Evolutionary conservation across 2,888 invertebrate species (phyloP).

Genomic region (Strigamia maritima): DNA sequence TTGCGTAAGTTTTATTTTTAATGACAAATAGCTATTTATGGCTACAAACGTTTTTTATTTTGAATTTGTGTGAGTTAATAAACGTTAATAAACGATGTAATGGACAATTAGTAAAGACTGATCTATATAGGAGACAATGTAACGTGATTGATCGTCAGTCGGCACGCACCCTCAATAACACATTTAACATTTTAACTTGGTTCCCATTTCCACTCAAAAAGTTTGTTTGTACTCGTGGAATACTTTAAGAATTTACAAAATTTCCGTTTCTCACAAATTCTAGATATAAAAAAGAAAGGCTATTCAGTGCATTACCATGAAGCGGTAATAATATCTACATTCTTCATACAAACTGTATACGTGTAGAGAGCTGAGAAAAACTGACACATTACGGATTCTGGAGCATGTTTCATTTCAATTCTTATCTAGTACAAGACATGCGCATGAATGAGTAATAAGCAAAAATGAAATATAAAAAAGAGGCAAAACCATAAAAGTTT

Average conservation of each 20-base stretch:
- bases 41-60: too few relatives aligned
- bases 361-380: neutral
- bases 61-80: too few relatives aligned
- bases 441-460: neutral
- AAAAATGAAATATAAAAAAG: neutral
- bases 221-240: too few relatives aligned
- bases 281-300: neutral
- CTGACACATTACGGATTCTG: slow-evolving; percentile 2
- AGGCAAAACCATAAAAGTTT: neutral
- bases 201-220: too few relatives aligned
- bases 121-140: too few relatives aligned
- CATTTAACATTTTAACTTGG: too few relatives aligned
- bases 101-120: too few relatives aligned
- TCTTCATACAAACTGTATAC: neutral
- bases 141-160: too few relatives aligned
- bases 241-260: neutral
- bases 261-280: neutral
- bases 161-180: too few relatives aligned
- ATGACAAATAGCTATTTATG: too few relatives aligned
- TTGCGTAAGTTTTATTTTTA: too few relatives aligned
- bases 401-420: neutral
- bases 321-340: neutral
- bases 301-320: neutral
- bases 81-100: too few relatives aligned
- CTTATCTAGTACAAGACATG: neutral